Conservation (phyloP, 2,888 invertebrate species). For the Scaptomyza caliginosa region DNA sequence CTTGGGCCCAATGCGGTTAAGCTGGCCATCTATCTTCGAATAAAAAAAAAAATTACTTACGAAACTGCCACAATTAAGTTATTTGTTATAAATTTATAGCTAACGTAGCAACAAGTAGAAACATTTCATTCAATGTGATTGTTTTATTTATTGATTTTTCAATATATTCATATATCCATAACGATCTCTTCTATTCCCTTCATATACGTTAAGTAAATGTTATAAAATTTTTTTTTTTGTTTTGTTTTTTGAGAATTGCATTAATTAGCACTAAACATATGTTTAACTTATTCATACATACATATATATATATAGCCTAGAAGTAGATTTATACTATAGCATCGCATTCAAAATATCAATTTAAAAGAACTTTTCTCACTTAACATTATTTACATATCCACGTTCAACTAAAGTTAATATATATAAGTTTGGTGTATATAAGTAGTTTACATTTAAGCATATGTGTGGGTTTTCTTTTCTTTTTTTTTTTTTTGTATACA, state of each 20-base stretch:
- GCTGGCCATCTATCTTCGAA: neutral
- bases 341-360: slow-evolving; percentile 54
- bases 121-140: slow-evolving; percentile 53
- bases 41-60: slow-evolving; percentile 16
- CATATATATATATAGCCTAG: slow-evolving; percentile 13
- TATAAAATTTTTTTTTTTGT: slow-evolving; percentile 70
- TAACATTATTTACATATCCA: slow-evolving; percentile 46
- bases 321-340: slow-evolving; percentile 32
- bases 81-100: slow-evolving; percentile 54
- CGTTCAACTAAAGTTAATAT: slow-evolving; percentile 23
- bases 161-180: slow-evolving; percentile 54
- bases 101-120: slow-evolving; percentile 28
- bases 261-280: slow-evolving; percentile 73
- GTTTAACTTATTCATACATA: slow-evolving; percentile 50
- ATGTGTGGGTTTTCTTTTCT: slow-evolving; percentile 1
- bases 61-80: slow-evolving; percentile 52
- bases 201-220: slow-evolving; percentile 72
- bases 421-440: slow-evolving; percentile 17
- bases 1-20: slow-evolving; percentile 47
- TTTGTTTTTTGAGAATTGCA: slow-evolving; percentile 77
- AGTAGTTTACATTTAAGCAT: slow-evolving; percentile 26
- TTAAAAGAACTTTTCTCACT: slow-evolving; percentile 9
- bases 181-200: slow-evolving; percentile 59
- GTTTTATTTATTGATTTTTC: slow-evolving; percentile 74
- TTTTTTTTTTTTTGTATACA: slow-evolving; percentile 19